Conservation (phyloP, 2,888 invertebrate genomes). For the Protodeltote pygarga region DNA sequence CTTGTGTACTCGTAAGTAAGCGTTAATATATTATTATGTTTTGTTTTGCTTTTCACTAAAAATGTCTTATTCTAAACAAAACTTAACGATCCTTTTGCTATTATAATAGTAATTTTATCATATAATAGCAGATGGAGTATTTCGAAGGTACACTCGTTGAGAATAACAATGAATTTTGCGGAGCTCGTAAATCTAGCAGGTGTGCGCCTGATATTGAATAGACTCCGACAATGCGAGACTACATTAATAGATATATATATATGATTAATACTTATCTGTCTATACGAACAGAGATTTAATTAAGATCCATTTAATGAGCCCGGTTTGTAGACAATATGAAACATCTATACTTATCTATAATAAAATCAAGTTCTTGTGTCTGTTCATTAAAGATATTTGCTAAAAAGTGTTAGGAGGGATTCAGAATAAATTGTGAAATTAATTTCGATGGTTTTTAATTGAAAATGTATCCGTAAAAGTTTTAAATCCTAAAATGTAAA, state of each 20-base stretch:
- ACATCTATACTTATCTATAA: too few relatives aligned
- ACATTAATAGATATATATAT: conserved; percentile 63
- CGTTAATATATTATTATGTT: too few relatives aligned
- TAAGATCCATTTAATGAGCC: neutral
- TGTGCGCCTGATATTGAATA: conserved; percentile 78
- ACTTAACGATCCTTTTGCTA: neutral
- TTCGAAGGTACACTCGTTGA: conserved; percentile 68
- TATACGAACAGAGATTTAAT: conserved; percentile 45
- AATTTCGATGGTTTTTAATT: too few relatives aligned
- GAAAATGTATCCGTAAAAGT: too few relatives aligned
- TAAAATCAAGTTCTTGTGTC: too few relatives aligned
- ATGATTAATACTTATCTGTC: conserved; percentile 59
- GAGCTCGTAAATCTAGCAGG: conserved; percentile 78
- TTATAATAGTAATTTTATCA: conserved; percentile 16
- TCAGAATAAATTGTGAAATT: too few relatives aligned
- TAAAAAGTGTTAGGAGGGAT: too few relatives aligned
- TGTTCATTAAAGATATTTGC: neutral
- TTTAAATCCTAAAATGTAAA: too few relatives aligned
- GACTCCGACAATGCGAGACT: conserved; percentile 67
- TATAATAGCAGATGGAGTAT: conserved; percentile 47
- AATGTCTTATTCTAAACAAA: neutral
- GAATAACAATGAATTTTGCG: conserved; percentile 80
- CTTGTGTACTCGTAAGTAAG: too few relatives aligned
- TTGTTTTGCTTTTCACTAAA: neutral
- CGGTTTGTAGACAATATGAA: too few relatives aligned